Evolutionary conservation across 2,888 invertebrate genomes (phyloP).

Genomic region (Aethes cnicana): DNA sequence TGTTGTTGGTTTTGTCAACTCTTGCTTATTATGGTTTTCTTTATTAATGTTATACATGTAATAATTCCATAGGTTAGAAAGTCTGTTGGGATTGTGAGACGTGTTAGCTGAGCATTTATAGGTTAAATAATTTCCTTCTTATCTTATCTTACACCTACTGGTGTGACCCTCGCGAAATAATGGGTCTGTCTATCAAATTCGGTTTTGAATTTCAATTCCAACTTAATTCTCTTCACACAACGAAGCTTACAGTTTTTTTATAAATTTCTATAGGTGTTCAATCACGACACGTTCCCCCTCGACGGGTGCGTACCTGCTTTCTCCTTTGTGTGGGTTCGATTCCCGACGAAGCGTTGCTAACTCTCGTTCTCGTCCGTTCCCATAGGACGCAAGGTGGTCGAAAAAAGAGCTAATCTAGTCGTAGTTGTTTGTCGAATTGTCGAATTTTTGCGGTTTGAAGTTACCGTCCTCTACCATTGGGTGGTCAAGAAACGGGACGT

Average conservation of each 20-base stretch:
- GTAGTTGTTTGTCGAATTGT: slow-evolving; percentile 13
- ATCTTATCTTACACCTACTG: slow-evolving; percentile 14
- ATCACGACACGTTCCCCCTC: slow-evolving; percentile 17
- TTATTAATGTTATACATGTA: too few species aligned
- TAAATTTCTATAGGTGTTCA: slow-evolving; percentile 20
- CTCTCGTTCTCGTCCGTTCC: slow-evolving; percentile 37
- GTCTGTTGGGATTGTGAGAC: too few species aligned
- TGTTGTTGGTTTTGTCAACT: too few species aligned
- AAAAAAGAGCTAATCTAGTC: slow-evolving; percentile 19
- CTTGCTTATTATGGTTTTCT: too few species aligned
- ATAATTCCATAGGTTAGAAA: too few species aligned
- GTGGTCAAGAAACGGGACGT: slow-evolving; percentile 22
- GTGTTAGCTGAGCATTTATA: too few species aligned
- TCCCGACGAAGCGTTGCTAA: slow-evolving; percentile 38
- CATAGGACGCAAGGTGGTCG: slow-evolving; percentile 49
- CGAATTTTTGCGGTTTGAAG: slow-evolving; percentile 22
- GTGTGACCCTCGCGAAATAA: slow-evolving; percentile 13
- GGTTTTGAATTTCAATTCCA: slow-evolving; percentile 18
- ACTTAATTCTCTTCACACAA: neutral
- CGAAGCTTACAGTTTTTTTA: neutral
- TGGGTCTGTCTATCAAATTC: slow-evolving; percentile 1
- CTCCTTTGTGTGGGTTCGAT: slow-evolving; percentile 41
- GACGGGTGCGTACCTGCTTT: slow-evolving; percentile 43
- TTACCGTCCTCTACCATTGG: slow-evolving; percentile 30
- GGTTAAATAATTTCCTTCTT: slow-evolving; percentile 9